These are phyloP conservation scores for Agrochola macilenta DNA, from an alignment of 2,888 invertebrate genomes.

Conservation along the genomic window DNA sequence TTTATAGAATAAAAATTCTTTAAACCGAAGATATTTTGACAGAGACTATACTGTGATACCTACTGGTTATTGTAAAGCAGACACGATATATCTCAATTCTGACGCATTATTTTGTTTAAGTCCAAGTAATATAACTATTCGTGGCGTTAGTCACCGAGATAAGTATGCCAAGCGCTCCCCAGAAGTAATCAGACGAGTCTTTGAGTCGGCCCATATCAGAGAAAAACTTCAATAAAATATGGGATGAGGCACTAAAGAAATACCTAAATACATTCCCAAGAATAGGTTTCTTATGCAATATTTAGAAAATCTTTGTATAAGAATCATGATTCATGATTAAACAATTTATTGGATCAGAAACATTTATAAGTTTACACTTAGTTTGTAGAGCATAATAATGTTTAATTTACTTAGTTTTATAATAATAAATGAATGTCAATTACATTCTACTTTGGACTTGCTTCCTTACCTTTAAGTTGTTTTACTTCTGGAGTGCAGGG, in stretches of 20 bases:
- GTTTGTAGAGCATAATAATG: not conserved
- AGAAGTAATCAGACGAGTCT: not conserved
- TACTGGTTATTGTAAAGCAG: not conserved
- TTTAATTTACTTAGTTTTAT: slow-evolving; percentile 2
- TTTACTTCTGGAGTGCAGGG: slow-evolving; percentile 93
- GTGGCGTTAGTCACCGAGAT: not conserved
- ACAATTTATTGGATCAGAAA: not conserved
- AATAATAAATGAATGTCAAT: slow-evolving; percentile 9
- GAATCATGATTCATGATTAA: not conserved
- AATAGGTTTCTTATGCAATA: not conserved
- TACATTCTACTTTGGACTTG: not conserved
- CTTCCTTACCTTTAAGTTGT: slow-evolving; percentile 92
- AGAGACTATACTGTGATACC: not conserved
- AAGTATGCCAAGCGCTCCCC: not conserved
- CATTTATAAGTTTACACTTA: not conserved
- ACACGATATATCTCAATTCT: not conserved
- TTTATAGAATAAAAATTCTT: no score
- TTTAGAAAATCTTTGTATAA: not conserved
- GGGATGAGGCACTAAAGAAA: not conserved
- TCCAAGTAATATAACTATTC: not conserved
- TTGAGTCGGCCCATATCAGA: no score
- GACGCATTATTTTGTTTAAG: not conserved
- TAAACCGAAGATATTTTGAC: no score
- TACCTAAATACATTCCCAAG: not conserved
- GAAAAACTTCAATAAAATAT: not conserved